Conservation (phyloP, 2,113 vertebrate genomes). For the Pterocles orientalis region DNA sequence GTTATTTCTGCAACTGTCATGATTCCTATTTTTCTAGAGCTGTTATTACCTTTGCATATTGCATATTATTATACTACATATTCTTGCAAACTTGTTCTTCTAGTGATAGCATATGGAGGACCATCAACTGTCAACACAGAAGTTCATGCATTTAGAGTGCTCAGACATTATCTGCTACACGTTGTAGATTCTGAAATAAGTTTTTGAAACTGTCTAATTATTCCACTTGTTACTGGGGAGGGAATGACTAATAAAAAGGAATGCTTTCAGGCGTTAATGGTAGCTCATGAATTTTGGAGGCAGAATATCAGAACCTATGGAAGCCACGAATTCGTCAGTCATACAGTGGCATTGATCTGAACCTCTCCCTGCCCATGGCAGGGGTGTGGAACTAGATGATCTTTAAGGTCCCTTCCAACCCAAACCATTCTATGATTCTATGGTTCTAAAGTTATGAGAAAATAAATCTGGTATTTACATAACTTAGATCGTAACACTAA, state of each 20-base stretch:
- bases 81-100: slow-evolving; percentile 40
- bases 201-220: slow-evolving; percentile 42
- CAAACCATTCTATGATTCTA: neutral
- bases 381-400: too few relatives aligned
- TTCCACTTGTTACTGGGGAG: slow-evolving; percentile 1
- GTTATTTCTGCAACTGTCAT: neutral
- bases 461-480: slow-evolving; percentile 56
- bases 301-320: neutral
- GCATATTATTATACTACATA: slow-evolving; percentile 1
- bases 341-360: slow-evolving; percentile 21
- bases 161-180: slow-evolving; percentile 18
- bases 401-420: too few relatives aligned
- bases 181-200: neutral
- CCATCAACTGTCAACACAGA: slow-evolving; percentile 21
- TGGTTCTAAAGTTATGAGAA: neutral
- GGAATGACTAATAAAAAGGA: neutral
- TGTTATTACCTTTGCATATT: slow-evolving; percentile 27
- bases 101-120: slow-evolving; percentile 29
- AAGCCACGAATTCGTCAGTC: neutral
- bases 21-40: neutral
- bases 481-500: neutral
- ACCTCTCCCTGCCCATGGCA: neutral
- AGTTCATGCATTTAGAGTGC: slow-evolving; percentile 11
- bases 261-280: neutral
- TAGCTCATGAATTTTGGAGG: neutral